Evolutionary conservation across 2,797 vertebrate species (phyloP).

Genomic region (Bufotes viridis): DNA sequence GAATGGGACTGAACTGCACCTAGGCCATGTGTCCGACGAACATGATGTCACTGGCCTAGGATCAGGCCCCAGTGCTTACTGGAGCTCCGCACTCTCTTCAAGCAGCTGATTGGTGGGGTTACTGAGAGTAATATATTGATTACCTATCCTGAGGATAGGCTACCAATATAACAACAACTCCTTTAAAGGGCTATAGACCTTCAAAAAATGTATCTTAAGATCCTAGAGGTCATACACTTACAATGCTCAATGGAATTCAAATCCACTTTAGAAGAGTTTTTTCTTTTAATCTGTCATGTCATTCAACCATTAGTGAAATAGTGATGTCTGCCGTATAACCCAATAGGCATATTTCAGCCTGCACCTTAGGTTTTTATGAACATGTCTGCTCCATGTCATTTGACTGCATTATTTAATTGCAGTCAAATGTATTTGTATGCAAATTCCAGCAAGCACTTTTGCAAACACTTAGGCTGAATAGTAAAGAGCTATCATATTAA

Average conservation of each 20-base stretch:
- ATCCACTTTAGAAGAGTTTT: conserved; percentile 30
- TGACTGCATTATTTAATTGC: conserved; percentile 32
- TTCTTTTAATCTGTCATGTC: conserved; percentile 29
- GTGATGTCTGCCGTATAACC: conserved; percentile 51
- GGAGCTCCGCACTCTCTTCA: too few relatives aligned
- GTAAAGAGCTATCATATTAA: conserved; percentile 48
- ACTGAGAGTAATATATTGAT: too few relatives aligned
- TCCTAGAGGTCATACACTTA: conserved; percentile 27
- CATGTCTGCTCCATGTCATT: conserved; percentile 53
- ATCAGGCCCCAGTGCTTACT: too few relatives aligned
- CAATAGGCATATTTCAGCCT: conserved; percentile 50
- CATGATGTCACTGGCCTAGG: too few relatives aligned
- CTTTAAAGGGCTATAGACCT: not conserved
- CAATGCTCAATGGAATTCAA: conserved; percentile 10
- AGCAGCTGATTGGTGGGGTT: too few relatives aligned
- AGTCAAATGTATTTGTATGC: conserved; percentile 58
- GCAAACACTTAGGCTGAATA: conserved; percentile 46
- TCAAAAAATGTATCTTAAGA: not conserved
- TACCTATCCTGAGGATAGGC: too few relatives aligned
- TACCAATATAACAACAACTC: too few relatives aligned
- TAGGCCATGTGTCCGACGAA: too few relatives aligned
- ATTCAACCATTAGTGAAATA: conserved; percentile 51
- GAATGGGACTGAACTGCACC: too few relatives aligned
- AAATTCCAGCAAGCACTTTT: conserved; percentile 51
- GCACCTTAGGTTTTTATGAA: conserved; percentile 41